These are phyloP conservation scores for Gonatopus flavifemur DNA, from an alignment of 1,140 invertebrate genomes.

Conservation along the genomic window DNA sequence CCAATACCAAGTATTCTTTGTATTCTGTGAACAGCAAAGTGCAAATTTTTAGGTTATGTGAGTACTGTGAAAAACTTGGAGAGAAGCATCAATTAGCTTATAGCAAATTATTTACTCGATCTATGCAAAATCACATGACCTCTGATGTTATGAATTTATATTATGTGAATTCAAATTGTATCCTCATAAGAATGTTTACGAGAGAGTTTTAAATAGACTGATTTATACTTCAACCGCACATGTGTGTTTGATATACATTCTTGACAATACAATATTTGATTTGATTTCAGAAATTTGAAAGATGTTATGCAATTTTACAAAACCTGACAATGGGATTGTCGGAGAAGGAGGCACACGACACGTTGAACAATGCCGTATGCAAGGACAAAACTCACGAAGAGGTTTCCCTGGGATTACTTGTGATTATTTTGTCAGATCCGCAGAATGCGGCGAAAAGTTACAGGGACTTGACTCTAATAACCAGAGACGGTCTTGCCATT, in stretches of 20 bases:
- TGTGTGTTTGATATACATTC: background rate
- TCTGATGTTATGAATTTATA: too few relatives aligned
- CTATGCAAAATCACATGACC: too few relatives aligned
- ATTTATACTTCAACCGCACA: too few relatives aligned
- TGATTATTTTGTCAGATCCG: constrained; percentile 87
- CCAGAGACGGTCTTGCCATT: constrained; percentile 82
- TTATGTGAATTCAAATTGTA: background rate
- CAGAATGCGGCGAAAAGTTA: constrained; percentile 82
- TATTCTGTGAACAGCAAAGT: too few relatives aligned
- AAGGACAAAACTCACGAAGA: constrained; percentile 91
- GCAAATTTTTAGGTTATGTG: too few relatives aligned
- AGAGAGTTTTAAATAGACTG: background rate
- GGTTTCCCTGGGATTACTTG: constrained; percentile 86
- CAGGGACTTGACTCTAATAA: constrained; percentile 86
- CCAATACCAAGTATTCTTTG: too few relatives aligned
- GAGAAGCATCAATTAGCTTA: too few relatives aligned
- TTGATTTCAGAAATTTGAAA: constrained; percentile 84
- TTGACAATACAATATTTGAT: constrained; percentile 27
- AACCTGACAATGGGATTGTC: constrained; percentile 78
- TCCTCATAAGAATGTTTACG: background rate
- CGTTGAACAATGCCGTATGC: constrained; percentile 81
- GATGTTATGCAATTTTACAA: constrained; percentile 75
- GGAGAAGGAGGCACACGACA: constrained; percentile 92
- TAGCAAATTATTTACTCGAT: too few relatives aligned
- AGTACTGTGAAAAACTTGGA: too few relatives aligned